Evolutionary conservation across 2,113 vertebrate genomes (phyloP), one percentile per base, ranked within the genome.

Genomic region (Megaceryle torquata): DNA sequence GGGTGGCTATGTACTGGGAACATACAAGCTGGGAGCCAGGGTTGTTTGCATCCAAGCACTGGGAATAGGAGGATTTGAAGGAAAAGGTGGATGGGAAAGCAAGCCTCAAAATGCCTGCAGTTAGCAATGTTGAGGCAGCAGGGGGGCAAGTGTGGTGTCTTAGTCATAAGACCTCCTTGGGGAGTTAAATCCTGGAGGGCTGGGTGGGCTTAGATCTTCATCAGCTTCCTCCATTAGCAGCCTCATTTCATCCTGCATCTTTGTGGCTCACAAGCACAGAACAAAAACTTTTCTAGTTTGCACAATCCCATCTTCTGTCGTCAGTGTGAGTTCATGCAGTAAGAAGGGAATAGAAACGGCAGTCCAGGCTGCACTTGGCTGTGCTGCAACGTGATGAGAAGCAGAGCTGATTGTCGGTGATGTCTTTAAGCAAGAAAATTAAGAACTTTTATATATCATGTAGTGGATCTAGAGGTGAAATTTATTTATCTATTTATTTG

Each of bases 111-210:
- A 87, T 29, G 17, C 57, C 54, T 65, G 28, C 46, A n/a, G 8
- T 67, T 61, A 67, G 21, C 13, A 74, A 6, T 13, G 9, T 1
- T 51, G 37, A 29, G 3, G 3, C 6, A 65, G 10, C 28, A 6
- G 22, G 6, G 12, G 3, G n/a, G 9, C 1, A 11, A 10, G 19
- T 0, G 1, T 31, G 13, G 11, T 41, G 14, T 2, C 0, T 54
- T 54, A 67, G 37, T 43, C 51, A 13, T 35, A 39, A 86, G 15
- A 83, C 28, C 9, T 80, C 37, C 25, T 41, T 25, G 1, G 10
- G 50, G 16, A 14, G 11, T 43, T 81, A 86, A 74, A 67, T 59
- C 46, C 50, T 0, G 0, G n/a, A 77, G 28, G 19, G 13, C 7
- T 17, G 6, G 3, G 3, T 14, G 7, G n/a, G 15, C 25, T 90